Evolutionary conservation across 2,113 vertebrate species (phyloP), one percentile per base, ranked within the genome.

Genomic region (Petromus typicus): DNA sequence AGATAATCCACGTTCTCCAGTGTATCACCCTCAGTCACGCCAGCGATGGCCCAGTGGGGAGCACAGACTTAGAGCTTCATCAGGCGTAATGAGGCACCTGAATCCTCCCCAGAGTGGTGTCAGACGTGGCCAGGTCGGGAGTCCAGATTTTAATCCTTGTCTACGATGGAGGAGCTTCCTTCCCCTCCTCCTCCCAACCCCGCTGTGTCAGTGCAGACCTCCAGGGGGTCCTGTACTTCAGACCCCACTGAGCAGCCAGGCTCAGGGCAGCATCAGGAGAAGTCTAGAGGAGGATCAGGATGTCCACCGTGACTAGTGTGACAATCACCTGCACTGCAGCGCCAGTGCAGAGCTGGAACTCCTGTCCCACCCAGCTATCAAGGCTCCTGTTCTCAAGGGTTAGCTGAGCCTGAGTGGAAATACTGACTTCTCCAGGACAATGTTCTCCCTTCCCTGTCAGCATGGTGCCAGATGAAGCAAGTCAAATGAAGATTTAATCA

Each of bases 401-500:
- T 89, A 63, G 22, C 34, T 56, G 54, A 69, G 32, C 17, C 23
- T 56, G 40, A 85, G 32, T 51, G 32, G 59, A 81, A 48, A 66
- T 51, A 5, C 40, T 3, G 37, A 34, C 59, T 34, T 92, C 48
- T 57, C 14, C 1, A 2, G 75, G 37, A 12, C 45, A 45, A 34
- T 10, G 54, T 1, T 37, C 23, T 80, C 56, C 64, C 12, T 87
- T 7, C 27, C 34, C 27, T 78, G 43, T 30, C 54, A 61, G 40
- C 13, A 11, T 34, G 20, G 23, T 40, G 3, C 86, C 80, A 48
- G 20, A 90, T 81, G 73, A 89, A 86, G 32, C 30, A 45, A 78
- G 54, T 89, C 89, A 64, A 85, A 93, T 63, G 2, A 89, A 34
- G 48, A n/a, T n/a, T n/a, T n/a, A n/a, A n/a, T n/a, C n/a, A n/a